Conservation (phyloP, 2,888 invertebrate genomes). For the Callyntrura sp. region DNA sequence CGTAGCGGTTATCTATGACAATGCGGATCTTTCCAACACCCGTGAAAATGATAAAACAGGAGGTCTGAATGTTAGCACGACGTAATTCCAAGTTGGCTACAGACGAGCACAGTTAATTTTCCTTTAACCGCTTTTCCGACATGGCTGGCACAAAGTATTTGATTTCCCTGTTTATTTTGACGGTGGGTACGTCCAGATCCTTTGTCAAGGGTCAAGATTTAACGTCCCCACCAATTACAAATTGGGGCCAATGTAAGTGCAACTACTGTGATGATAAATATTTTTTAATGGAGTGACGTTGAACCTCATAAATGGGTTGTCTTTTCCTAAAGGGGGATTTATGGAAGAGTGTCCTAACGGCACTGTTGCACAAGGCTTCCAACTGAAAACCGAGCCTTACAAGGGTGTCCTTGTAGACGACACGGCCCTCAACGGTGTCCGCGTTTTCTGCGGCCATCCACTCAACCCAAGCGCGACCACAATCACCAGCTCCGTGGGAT, state of each 20-base stretch:
- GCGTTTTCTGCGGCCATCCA: slow-evolving; percentile 67
- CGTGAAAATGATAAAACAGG: too few relatives aligned
- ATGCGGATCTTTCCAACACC: too few relatives aligned
- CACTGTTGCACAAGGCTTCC: slow-evolving; percentile 68
- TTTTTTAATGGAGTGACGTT: too few relatives aligned
- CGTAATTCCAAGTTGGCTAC: too few relatives aligned
- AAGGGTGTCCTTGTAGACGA: slow-evolving; percentile 57
- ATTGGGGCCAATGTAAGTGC: slow-evolving; percentile 74
- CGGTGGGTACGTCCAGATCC: not conserved
- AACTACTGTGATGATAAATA: too few relatives aligned
- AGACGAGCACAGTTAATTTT: too few relatives aligned
- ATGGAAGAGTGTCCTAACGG: slow-evolving; percentile 57
- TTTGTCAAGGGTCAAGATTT: slow-evolving; percentile 49
- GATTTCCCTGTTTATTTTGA: not conserved
- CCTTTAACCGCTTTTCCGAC: too few relatives aligned
- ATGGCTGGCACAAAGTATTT: too few relatives aligned
- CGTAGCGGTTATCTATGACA: too few relatives aligned
- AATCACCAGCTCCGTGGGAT: slow-evolving; percentile 32
- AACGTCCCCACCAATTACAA: slow-evolving; percentile 66
- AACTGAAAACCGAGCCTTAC: slow-evolving; percentile 69
- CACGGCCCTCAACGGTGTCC: slow-evolving; percentile 60
- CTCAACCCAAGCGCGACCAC: slow-evolving; percentile 2
- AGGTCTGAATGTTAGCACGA: too few relatives aligned
- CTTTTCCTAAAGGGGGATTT: slow-evolving; percentile 53
- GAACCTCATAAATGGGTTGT: too few relatives aligned